Percentiles rank a stretch among this genome's conserved stretches.
Evolutionary conservation across 2,797 vertebrate species (phyloP).

Genomic region (Enteromius mattozi): DNA sequence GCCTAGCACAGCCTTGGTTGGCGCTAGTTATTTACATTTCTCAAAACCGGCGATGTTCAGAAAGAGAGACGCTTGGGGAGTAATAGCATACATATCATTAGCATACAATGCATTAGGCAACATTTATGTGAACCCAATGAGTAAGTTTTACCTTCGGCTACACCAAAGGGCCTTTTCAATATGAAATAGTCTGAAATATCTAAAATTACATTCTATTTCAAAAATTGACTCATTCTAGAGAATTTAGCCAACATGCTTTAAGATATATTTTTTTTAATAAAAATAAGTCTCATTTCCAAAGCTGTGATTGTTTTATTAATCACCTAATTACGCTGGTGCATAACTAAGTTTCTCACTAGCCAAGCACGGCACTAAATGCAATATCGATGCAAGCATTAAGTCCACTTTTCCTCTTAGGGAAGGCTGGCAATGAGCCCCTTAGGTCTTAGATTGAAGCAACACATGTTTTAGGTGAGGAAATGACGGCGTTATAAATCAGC

Average conservation of each 20-base stretch:
- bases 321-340: neutral
- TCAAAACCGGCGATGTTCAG: conserved; percentile 9
- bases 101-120: neutral
- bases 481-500: conserved; percentile 38
- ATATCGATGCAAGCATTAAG: neutral
- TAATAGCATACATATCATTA: conserved; percentile 27
- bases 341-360: neutral
- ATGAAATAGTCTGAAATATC: neutral
- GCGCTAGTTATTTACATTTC: conserved; percentile 37
- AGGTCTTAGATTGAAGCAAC: conserved; percentile 15
- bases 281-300: neutral
- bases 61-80: neutral
- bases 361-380: conserved; percentile 4
- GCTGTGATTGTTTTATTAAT: conserved; percentile 11
- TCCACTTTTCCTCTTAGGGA: neutral
- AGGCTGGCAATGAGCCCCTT: conserved; percentile 20
- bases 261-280: neutral
- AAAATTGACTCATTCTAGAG: neutral
- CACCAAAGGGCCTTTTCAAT: neutral
- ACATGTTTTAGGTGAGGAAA: conserved; percentile 52
- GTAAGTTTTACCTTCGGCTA: neutral
- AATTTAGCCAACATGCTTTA: neutral
- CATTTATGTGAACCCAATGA: conserved; percentile 10
- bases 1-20: neutral
- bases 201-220: conserved; percentile 2